These are phyloP conservation scores for Papilio machaon DNA, from an alignment of 1,140 invertebrate species.

Conservation along the genomic window DNA sequence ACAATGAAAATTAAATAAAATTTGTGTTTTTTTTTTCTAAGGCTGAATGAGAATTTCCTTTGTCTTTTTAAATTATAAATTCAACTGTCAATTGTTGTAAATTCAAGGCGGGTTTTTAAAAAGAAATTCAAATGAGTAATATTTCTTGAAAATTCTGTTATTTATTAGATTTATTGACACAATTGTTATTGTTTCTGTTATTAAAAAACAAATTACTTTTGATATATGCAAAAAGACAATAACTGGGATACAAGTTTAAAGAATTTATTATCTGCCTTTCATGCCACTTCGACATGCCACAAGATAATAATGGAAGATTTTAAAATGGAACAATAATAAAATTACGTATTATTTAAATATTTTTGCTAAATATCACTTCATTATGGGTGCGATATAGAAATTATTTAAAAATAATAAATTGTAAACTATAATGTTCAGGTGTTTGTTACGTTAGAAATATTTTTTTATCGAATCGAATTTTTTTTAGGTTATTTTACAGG, in stretches of 20 bases:
- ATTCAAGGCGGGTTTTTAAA: not conserved
- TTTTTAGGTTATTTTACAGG: constrained; percentile 27
- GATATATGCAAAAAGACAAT: too few species aligned
- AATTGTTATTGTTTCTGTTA: not conserved
- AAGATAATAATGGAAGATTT: too few species aligned
- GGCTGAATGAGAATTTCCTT: not conserved
- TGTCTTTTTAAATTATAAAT: not conserved
- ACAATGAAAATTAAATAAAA: too few species aligned
- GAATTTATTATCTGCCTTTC: too few species aligned
- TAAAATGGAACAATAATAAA: too few species aligned
- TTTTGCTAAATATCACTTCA: not conserved
- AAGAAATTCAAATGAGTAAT: not conserved
- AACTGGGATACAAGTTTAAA: too few species aligned
- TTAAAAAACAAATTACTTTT: too few species aligned
- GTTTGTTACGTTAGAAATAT: not conserved
- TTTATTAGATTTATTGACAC: not conserved
- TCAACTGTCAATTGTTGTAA: not conserved
- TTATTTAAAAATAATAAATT: not conserved
- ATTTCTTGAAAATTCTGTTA: not conserved
- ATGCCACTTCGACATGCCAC: too few species aligned
- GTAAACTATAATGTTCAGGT: not conserved
- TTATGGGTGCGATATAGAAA: not conserved
- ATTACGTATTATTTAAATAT: not conserved
- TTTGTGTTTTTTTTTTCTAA: not conserved
- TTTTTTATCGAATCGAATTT: constrained; percentile 12